Evolutionary conservation across 2,888 invertebrate species (phyloP).

Genomic region (Pollenia angustigena): DNA sequence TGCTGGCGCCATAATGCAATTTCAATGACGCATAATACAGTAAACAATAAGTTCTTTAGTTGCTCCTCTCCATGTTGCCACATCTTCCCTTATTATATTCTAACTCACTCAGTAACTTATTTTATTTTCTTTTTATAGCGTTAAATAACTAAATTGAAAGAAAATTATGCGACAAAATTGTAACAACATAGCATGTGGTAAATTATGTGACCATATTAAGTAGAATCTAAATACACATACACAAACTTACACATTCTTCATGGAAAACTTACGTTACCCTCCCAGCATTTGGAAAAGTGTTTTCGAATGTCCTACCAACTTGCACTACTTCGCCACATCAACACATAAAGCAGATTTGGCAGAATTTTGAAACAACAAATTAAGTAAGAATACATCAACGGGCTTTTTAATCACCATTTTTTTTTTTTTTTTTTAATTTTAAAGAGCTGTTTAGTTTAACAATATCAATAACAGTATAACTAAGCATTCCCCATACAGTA

Average conservation of each 20-base stretch:
- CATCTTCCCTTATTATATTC: background rate
- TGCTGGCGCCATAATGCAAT: constrained; percentile 75
- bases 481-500: too few species aligned
- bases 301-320: too few species aligned
- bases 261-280: background rate
- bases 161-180: constrained; percentile 75
- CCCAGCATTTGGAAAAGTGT: too few species aligned
- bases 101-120: constrained; percentile 16
- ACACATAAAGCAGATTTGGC: too few species aligned
- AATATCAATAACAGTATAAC: too few species aligned
- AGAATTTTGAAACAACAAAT: too few species aligned
- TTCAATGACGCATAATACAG: constrained; percentile 73
- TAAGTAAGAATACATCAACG: too few species aligned
- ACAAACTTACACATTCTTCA: background rate
- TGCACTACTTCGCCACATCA: too few species aligned
- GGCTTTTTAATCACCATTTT: too few species aligned
- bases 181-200: constrained; percentile 73
- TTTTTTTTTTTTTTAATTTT: too few species aligned
- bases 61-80: constrained; percentile 11
- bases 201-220: constrained; percentile 72
- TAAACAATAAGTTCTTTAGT: constrained; percentile 68
- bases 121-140: constrained; percentile 62
- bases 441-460: too few species aligned
- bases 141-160: constrained; percentile 73
- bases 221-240: constrained; percentile 34